Base-by-base conservation (phyloP, 2,113 vertebrate genomes). In the Semnornis frantzii region DNA sequence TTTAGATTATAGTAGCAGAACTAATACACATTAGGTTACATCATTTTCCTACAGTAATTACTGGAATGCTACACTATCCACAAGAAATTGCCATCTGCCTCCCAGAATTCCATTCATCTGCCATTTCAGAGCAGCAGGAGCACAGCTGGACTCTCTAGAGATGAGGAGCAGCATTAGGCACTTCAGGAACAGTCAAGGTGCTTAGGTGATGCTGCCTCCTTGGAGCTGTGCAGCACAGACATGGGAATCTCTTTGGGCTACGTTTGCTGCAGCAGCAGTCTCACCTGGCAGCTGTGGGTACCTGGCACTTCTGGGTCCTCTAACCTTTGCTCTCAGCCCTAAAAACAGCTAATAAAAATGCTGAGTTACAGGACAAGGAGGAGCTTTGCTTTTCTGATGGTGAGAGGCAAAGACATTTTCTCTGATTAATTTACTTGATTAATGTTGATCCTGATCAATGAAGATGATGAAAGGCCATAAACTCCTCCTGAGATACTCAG, bases 31-130 rank as follows among this genome's bases (percentile, higher is more conserved):
- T 95, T 95, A 92, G 60, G 50, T 90, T 84, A 83, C 81, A 94
- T 90, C 82, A 84, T 95, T 93, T 96, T 93, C 95, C 88, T 90
- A 86, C 48, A 95, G 86, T 94, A 96, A 97, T 95, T 95, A 90
- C 80, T 74, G 81, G 80, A 96, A 88, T 94, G 89, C 89, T 93
- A 69, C 69, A 76, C 92, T 96, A 92, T 90, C 91, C 54, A 34
- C 93, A 95, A 95, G 89, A 95, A 97, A 93, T 72, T 94, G 91
- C 88, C 89, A 93, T 60, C 52, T 58, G 46, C 74, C 92, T 95
- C 91, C 60, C 73, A 94, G 73, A 95, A 93, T 23, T 58, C 33
- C 42, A 86, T 95, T 87, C 60, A 63, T 94, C 81, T 94, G 66
- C 73, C 78, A 63, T 95, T 94, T 95, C 75, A 44, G 65, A 63